Base-by-base conservation (phyloP, 2,888 invertebrate species). In the Schizotus pectinicornis region DNA sequence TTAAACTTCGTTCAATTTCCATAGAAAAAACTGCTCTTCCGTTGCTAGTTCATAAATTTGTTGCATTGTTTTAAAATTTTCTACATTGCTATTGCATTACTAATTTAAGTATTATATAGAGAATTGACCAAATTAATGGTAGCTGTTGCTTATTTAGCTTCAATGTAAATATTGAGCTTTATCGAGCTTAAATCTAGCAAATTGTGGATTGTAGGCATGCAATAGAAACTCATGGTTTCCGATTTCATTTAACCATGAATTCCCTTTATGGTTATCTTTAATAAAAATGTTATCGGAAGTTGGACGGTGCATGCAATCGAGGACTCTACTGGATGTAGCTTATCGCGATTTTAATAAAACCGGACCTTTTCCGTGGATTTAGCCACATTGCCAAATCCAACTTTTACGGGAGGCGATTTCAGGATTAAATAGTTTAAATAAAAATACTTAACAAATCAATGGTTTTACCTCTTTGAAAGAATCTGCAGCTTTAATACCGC, bases 331-430 rank as follows among this genome's bases (percentile, higher is more conserved):
- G 58, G 42, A 54, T 54, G 52, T 63, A 64, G 61, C 64, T 63
- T 66, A 66, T 66, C 66, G 59, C 57, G 56, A 61, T 63, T 64
- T 60, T 63, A 67, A 67, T 67, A 62, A 65, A 65, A 67, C 51
- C 58, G 61, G 56, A 54, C 48, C 55, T 39, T 49, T 46, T 61
- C 55, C 53, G 39, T 48, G 49, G 49, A 42, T 42, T 36, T 43
- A 41, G 22, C 22, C 3, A 5, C 5, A 22, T 22, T 22, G 22
- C 5, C 22, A 22, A 22, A 22, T 22, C 22, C 22, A 2, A 22
- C 22, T 22, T n/a, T n/a, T n/a, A n/a, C n/a, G n/a, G n/a, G n/a
- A n/a, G n/a, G n/a, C n/a, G n/a, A n/a, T n/a, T n/a, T n/a, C n/a
- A n/a, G n/a, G n/a, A n/a, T n/a, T n/a, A n/a, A n/a, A n/a, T n/a